phyloP scores from a whole-genome alignment of 1,140 invertebrate genomes.

The Calosoma granatense region DNA sequence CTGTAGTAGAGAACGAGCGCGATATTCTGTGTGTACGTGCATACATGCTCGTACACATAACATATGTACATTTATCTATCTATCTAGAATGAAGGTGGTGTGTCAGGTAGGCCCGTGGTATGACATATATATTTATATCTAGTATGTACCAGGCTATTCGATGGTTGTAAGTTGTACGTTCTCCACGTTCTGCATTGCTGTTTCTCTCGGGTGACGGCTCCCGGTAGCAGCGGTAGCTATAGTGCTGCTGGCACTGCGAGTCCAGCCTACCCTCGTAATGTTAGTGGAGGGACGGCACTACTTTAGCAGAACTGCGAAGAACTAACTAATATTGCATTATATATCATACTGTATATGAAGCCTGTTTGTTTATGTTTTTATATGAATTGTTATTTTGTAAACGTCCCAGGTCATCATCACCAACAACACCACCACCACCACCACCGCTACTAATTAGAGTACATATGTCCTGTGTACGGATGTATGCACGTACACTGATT shows the following conservation, averaged over 20 bases:
- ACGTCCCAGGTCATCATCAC: not conserved
- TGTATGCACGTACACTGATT: not conserved
- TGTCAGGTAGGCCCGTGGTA: no score
- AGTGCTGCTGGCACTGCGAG: not conserved
- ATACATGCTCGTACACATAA: no score
- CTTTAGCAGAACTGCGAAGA: constrained; percentile 26
- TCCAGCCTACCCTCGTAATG: constrained; percentile 5
- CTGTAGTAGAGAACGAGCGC: constrained; percentile 29
- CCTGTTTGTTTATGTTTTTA: no score
- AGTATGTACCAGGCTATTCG: not conserved
- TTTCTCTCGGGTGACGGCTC: constrained; percentile 14
- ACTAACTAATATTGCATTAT: no score
- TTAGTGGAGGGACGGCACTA: constrained; percentile 26
- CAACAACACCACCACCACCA: no score
- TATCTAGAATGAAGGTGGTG: no score
- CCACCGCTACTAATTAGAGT: not conserved
- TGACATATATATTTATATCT: no score
- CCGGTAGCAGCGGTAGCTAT: no score
- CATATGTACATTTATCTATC: no score
- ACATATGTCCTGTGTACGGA: not conserved
- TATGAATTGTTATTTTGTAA: not conserved
- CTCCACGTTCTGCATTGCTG: constrained; percentile 26
- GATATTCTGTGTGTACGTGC: no score
- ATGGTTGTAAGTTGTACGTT: not conserved
- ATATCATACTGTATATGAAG: no score